Evolutionary conservation across 2,888 invertebrate species (phyloP).

Genomic region (Urechis unicinctus): DNA sequence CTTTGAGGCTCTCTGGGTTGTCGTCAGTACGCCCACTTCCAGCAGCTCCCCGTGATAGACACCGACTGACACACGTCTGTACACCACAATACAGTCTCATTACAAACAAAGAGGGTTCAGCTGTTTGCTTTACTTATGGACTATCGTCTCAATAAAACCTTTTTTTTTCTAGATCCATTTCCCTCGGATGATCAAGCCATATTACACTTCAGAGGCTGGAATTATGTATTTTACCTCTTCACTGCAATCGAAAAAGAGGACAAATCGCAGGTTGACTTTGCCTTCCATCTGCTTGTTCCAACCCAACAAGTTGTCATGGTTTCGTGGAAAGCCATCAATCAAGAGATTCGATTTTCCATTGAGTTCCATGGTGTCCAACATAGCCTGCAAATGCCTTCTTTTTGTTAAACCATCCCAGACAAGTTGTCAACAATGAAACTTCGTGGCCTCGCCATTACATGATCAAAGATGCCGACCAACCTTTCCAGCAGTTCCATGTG

Average conservation of each 20-base stretch:
- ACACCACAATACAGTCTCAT: background rate
- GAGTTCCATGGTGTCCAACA: conserved; percentile 35
- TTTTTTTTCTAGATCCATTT: too few species aligned
- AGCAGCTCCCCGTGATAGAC: conserved; percentile 76
- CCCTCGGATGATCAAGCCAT: too few species aligned
- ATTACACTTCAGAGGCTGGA: too few species aligned
- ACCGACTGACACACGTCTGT: conserved; percentile 72
- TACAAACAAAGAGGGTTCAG: too few species aligned
- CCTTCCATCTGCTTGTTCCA: conserved; percentile 79
- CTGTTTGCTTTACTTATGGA: too few species aligned
- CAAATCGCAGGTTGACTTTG: conserved; percentile 76
- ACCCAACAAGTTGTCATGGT: conserved; percentile 90
- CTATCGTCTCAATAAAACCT: background rate
- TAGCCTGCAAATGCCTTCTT: conserved; percentile 41
- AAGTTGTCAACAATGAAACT: too few species aligned
- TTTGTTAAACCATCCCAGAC: too few species aligned
- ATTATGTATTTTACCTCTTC: conserved; percentile 59
- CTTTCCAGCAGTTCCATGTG: conserved; percentile 90
- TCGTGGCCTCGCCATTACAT: too few species aligned
- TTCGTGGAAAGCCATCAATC: conserved; percentile 97
- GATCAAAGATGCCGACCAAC: conserved; percentile 54
- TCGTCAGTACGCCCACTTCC: conserved; percentile 87
- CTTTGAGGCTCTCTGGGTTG: conserved; percentile 78
- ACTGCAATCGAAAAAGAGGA: conserved; percentile 86
- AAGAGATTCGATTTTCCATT: conserved; percentile 69